Conservation (phyloP, 2,888 invertebrate genomes). For the Neoscelio sp. region DNA sequence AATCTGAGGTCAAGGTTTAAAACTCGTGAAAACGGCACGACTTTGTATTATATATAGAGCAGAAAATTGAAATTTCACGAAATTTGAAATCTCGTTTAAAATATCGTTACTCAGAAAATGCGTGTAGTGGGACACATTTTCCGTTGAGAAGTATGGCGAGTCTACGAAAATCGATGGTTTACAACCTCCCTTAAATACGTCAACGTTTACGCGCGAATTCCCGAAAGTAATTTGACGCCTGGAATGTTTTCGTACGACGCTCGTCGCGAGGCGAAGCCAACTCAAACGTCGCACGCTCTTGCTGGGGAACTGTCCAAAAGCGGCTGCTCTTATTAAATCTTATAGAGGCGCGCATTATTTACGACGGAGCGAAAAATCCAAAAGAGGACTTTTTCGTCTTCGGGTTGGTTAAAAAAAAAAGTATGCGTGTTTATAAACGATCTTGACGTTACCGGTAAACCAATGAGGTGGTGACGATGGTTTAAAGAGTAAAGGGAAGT, state of each 20-base stretch:
- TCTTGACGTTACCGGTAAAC: constrained; percentile 23
- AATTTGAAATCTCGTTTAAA: constrained; percentile 34
- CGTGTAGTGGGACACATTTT: constrained; percentile 52
- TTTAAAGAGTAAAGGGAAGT: constrained; percentile 28
- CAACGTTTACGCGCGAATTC: constrained; percentile 82
- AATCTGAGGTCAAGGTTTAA: constrained; percentile 38
- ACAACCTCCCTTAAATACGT: constrained; percentile 82
- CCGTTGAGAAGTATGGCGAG: constrained; percentile 36
- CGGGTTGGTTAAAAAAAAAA: constrained; percentile 8
- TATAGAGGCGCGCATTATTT: constrained; percentile 30
- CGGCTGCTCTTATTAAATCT: constrained; percentile 69
- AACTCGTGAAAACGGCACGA: background rate
- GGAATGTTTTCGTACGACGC: constrained; percentile 81
- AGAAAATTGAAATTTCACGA: constrained; percentile 60
- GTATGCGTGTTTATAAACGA: constrained; percentile 46
- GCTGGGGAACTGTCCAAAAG: constrained; percentile 51
- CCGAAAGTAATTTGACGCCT: constrained; percentile 81
- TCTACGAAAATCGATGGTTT: constrained; percentile 82
- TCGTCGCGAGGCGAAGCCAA: constrained; percentile 76
- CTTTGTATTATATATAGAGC: constrained; percentile 40
- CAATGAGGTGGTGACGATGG: constrained; percentile 42
- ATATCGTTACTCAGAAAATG: constrained; percentile 58
- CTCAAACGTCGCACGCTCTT: constrained; percentile 75
- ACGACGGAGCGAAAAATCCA: constrained; percentile 21
- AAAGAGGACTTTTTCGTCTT: constrained; percentile 12